Percentiles rank a stretch among this genome's conserved stretches.
Conservation (phyloP, 2,888 invertebrate species). For the Corbicula japonica region DNA sequence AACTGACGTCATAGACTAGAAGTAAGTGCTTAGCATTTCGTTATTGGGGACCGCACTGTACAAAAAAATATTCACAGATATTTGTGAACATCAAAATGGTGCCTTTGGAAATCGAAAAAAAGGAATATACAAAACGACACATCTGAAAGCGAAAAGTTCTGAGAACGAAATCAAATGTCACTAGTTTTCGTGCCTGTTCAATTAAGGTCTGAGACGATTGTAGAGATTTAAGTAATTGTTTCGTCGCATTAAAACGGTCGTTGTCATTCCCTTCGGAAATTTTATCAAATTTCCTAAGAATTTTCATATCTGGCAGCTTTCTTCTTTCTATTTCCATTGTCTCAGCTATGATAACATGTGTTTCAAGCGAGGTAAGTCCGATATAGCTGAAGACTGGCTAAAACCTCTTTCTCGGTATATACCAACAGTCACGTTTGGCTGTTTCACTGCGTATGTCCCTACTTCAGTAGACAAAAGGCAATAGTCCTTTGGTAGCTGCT, state of each 20-base stretch:
- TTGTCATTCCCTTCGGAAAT: conserved; percentile 73
- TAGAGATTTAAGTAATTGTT: conserved; percentile 55
- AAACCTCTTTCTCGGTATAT: too few relatives aligned
- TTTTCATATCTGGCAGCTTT: conserved; percentile 42
- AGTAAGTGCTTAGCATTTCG: too few relatives aligned
- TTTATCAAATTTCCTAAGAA: conserved; percentile 71
- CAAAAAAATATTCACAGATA: too few relatives aligned
- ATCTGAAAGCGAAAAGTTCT: not conserved
- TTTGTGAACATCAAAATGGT: too few relatives aligned
- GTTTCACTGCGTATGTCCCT: too few relatives aligned
- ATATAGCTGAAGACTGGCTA: not conserved
- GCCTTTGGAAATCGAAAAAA: too few relatives aligned
- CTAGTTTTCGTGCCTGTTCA: conserved; percentile 46
- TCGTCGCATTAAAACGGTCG: conserved; percentile 62
- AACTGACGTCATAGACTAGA: too few relatives aligned
- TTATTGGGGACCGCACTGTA: too few relatives aligned
- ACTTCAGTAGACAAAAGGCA: too few relatives aligned
- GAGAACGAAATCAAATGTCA: conserved; percentile 20
- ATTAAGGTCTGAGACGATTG: conserved; percentile 16
- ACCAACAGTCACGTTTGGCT: too few relatives aligned
- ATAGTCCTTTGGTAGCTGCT: too few relatives aligned
- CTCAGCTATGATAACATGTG: conserved; percentile 13
- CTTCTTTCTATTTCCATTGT: not conserved
- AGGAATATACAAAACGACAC: too few relatives aligned
- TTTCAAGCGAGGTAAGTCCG: conserved; percentile 8